These are phyloP conservation scores for Drosophila tanythrix DNA, from an alignment of 2,888 invertebrate species.

Conservation along the genomic window DNA sequence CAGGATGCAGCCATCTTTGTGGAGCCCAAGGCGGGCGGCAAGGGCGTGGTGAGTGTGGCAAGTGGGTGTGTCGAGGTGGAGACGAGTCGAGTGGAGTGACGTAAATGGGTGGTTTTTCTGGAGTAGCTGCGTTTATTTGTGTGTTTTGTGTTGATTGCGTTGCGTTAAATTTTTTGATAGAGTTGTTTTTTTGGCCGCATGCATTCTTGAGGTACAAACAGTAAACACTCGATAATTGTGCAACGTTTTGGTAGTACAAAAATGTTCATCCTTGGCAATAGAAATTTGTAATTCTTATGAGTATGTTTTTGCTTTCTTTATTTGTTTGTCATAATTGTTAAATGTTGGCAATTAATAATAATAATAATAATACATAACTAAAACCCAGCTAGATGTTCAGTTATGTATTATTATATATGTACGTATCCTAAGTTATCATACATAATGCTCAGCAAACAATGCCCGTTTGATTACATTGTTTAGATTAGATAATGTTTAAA, in stretches of 20 bases:
- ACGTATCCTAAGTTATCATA: background rate
- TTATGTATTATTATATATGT: background rate
- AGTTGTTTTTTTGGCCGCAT: constrained; percentile 40
- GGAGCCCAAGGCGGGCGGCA: constrained; percentile 83
- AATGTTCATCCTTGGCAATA: background rate
- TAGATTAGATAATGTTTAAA: background rate
- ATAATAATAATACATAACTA: background rate
- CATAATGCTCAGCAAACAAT: background rate
- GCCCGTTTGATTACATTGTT: background rate
- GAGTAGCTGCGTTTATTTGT: constrained; percentile 12
- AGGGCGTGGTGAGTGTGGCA: constrained; percentile 79
- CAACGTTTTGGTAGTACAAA: background rate
- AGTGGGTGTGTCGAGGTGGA: constrained; percentile 1
- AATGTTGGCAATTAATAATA: background rate
- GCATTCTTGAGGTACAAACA: constrained; percentile 18
- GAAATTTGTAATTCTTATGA: background rate
- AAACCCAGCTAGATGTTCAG: background rate
- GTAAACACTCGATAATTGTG: constrained; percentile 3
- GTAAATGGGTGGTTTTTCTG: constrained; percentile 4
- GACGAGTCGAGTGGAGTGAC: background rate
- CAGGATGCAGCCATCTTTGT: constrained; percentile 78
- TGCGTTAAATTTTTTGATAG: constrained; percentile 31
- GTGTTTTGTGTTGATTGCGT: constrained; percentile 19
- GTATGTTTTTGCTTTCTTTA: background rate
- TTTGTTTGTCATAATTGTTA: background rate